Evolutionary conservation across 2,113 vertebrate species (phyloP), one percentile per base, ranked within the genome.

Genomic region (Spheniscus mendiculus): DNA sequence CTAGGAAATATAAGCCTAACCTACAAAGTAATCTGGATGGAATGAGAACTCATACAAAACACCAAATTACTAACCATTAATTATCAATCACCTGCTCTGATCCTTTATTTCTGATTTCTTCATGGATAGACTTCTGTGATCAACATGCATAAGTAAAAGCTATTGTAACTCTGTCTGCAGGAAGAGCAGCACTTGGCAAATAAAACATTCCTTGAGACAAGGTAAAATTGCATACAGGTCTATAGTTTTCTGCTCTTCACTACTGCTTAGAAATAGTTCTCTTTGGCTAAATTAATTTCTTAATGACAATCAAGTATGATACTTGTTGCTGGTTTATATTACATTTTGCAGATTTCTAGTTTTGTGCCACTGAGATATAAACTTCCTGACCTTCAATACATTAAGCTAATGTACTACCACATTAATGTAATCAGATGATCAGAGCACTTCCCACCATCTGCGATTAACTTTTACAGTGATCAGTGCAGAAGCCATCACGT

Each of bases 231-330:
- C 89, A 52, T 44, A 44, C 13, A 77, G 49, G 40, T 86, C 73
- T 84, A 25, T 12, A 45, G 45, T n/a, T 62, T 85, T 77, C 81
- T 89, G 77, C 83, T 83, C 69, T 73, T 76, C 58, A 63, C 38
- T 47, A 15, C 27, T 90, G 49, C 63, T 74, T 79, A 89, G 83
- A 86, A 90, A 93, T 77, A 95, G 62, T 65, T 84, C 52, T 93
- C 84, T 93, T 83, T 73, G 78, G 40, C 30, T 93, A 97, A 94
- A 96, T 97, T 97, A 97, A 97, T 98, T 98, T 83, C 91, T 89
- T 96, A 96, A 97, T 87, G 85, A 86, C 89, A 97, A 94, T 91
- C 94, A 98, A 36, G 97, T 96, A 87, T 44, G 32, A 65, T 74
- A 94, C 63, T 96, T 97, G 80, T 96, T 95, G 93, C 90, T 15